A percentile compares a stretch with the other conserved stretches of the same genome.
Conservation (phyloP, 1,140 invertebrate genomes). For the Paracyclopina nana region DNA sequence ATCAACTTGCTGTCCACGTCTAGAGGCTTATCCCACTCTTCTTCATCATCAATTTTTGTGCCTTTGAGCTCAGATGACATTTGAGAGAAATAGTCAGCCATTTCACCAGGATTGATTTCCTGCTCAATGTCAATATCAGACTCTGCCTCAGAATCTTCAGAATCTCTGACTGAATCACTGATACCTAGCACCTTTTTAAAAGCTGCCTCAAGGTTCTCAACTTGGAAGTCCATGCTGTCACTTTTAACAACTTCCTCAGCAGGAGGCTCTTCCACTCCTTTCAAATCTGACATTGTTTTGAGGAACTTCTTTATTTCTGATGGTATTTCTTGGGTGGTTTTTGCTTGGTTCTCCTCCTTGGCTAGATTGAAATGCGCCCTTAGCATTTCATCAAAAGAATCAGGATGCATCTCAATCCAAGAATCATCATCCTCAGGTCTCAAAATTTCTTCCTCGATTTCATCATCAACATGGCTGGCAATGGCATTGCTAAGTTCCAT, state of each 20-base stretch:
- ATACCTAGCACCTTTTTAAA: background rate
- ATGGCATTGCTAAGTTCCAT: background rate
- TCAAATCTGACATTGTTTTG: conserved; percentile 1
- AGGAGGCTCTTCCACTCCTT: conserved; percentile 1
- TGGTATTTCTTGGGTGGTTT: no score
- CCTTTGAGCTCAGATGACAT: no score
- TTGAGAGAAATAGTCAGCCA: no score
- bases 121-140: no score
- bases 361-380: no score
- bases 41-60: no score
- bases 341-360: no score
- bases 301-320: conserved; percentile 9
- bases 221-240: background rate
- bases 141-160: no score
- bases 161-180: no score
- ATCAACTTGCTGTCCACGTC: background rate
- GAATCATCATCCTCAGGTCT: background rate
- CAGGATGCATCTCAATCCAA: conserved; percentile 3
- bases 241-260: background rate
- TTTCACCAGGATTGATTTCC: no score
- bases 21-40: no score
- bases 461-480: background rate
- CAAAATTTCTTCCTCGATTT: background rate
- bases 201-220: background rate
- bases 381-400: background rate